Percentiles rank a stretch among this genome's conserved stretches.
Evolutionary conservation across 2,888 invertebrate genomes (phyloP).

Genomic region (Tridacna crocea): DNA sequence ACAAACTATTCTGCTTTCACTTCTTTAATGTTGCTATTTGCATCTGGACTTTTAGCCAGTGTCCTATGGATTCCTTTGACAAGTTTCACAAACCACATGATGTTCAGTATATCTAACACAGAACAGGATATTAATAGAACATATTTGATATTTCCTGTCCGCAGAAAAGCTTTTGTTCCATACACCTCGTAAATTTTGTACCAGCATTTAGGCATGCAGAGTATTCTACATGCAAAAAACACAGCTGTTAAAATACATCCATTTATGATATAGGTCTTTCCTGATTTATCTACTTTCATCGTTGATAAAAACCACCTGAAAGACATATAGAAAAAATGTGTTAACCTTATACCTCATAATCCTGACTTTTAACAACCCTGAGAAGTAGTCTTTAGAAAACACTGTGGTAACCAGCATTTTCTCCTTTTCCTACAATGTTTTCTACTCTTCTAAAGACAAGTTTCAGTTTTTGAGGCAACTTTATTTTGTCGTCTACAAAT

Average conservation of each 20-base stretch:
- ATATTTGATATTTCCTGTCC: constrained; percentile 77
- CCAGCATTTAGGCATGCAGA: constrained; percentile 81
- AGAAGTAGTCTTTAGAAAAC: background rate
- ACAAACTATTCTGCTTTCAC: constrained; percentile 15
- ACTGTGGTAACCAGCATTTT: background rate
- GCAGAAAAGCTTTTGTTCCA: constrained; percentile 72
- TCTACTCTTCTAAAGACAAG: background rate
- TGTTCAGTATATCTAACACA: constrained; percentile 79
- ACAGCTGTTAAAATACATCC: constrained; percentile 80
- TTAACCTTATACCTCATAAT: background rate
- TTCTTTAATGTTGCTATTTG: constrained; percentile 13
- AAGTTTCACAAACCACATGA: constrained; percentile 81
- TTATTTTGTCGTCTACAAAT: no score
- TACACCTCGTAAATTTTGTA: constrained; percentile 78
- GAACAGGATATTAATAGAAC: constrained; percentile 78
- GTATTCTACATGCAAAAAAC: constrained; percentile 80
- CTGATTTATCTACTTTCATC: constrained; percentile 73
- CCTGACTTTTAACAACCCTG: background rate
- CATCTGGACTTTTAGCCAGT: constrained; percentile 26
- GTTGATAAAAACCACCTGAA: constrained; percentile 81
- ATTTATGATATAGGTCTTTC: constrained; percentile 75
- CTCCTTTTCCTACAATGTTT: background rate
- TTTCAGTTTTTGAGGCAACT: no score
- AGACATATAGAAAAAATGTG: constrained; percentile 8
- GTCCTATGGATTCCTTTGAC: constrained; percentile 74